A percentile compares a stretch with the other conserved stretches of the same genome.
Evolutionary conservation across 2,113 vertebrate species (phyloP).

Genomic region (Sceloporus undulatus): DNA sequence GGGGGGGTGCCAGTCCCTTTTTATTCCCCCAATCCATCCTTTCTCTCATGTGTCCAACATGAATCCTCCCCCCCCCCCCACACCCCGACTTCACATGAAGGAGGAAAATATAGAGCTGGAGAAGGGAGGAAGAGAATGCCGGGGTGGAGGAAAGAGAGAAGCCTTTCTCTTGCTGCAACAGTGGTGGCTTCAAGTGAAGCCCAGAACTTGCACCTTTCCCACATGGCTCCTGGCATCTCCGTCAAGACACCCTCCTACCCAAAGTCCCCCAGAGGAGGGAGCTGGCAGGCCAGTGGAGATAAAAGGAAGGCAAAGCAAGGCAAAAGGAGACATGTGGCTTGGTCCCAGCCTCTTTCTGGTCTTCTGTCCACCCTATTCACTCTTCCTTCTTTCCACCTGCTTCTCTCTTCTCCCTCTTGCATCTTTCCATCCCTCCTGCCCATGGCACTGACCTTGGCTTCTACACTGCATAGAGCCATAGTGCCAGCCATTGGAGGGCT

Average conservation of each 20-base stretch:
- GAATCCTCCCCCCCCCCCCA: slow-evolving; percentile 12
- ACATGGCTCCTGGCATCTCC: too few species aligned
- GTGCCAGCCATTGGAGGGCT: slow-evolving; percentile 58
- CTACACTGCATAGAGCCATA: slow-evolving; percentile 97
- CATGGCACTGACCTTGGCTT: slow-evolving; percentile 91
- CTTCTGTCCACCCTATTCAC: too few species aligned
- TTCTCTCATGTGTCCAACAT: background rate
- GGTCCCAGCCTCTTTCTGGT: too few species aligned
- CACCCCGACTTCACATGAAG: background rate
- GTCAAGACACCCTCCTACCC: too few species aligned
- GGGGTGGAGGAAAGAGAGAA: too few species aligned
- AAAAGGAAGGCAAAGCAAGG: background rate
- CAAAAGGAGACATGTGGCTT: too few species aligned
- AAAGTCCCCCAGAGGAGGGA: background rate
- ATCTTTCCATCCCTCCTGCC: background rate
- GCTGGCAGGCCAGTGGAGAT: background rate
- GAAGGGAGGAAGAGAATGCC: background rate
- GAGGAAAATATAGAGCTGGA: background rate
- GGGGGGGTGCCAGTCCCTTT: slow-evolving; percentile 9
- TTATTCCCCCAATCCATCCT: background rate
- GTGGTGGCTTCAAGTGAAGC: too few species aligned
- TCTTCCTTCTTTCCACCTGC: background rate
- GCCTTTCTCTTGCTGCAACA: too few species aligned
- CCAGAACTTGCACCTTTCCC: too few species aligned
- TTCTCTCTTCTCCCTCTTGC: too few species aligned